Evolutionary conservation across 2,888 invertebrate species (phyloP).

Genomic region (Harpalus rufipes): DNA sequence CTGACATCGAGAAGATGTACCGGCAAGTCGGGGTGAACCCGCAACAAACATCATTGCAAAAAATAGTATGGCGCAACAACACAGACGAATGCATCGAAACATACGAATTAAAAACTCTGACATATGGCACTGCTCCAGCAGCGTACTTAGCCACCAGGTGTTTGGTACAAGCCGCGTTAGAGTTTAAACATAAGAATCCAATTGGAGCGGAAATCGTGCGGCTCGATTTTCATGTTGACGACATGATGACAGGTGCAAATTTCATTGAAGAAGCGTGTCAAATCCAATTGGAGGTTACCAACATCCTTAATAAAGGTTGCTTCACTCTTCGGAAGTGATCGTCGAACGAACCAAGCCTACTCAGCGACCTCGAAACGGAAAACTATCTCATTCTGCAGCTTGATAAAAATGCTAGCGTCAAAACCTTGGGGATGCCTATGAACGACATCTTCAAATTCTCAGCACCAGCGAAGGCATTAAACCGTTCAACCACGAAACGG

Average conservation of each 20-base stretch:
- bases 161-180: constrained; percentile 1
- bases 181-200: not conserved
- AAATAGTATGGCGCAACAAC: constrained; percentile 30
- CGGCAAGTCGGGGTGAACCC: constrained; percentile 67
- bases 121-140: constrained; percentile 17
- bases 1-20: constrained; percentile 71
- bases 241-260: constrained; percentile 60
- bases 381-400: not conserved
- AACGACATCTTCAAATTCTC: constrained; percentile 64
- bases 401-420: constrained; percentile 33
- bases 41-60: constrained; percentile 1
- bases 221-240: constrained; percentile 32
- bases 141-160: not conserved
- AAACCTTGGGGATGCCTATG: constrained; percentile 68
- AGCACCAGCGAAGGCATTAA: not conserved
- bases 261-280: constrained; percentile 29
- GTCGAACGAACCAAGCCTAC: constrained; percentile 41
- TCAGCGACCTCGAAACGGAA: not conserved
- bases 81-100: not conserved
- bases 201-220: constrained; percentile 1
- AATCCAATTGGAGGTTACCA: constrained; percentile 41
- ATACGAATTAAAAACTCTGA: constrained; percentile 13
- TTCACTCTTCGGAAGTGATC: constrained; percentile 66
- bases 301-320: constrained; percentile 53
- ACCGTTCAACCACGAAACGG: constrained; percentile 64